Evolutionary conservation across 2,888 invertebrate species (phyloP).

Genomic region (Latrodectus hesperus): DNA sequence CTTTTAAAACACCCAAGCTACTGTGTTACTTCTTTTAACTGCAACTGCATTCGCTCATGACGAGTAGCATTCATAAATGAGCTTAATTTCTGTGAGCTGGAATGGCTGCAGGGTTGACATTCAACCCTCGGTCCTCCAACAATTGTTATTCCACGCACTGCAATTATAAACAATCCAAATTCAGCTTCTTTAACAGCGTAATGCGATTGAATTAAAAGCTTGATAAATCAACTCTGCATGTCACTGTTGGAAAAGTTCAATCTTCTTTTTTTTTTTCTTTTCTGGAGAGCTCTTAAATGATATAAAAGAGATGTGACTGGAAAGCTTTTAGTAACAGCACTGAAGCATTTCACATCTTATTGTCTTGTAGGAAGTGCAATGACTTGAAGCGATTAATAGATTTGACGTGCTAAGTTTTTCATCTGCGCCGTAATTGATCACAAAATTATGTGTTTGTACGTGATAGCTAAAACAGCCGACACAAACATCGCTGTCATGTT

Average conservation of each 20-base stretch:
- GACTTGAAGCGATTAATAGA: background rate
- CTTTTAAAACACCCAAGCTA: background rate
- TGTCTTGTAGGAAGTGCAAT: background rate
- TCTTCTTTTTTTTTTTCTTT: no score
- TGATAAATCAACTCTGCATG: constrained; percentile 2
- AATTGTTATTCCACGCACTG: background rate
- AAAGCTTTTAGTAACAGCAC: background rate
- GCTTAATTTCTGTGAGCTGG: background rate
- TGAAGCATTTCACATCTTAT: background rate
- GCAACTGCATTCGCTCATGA: background rate
- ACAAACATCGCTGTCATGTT: no score
- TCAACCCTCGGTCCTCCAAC: background rate
- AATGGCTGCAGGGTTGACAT: background rate
- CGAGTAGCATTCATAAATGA: background rate
- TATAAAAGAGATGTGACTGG: background rate
- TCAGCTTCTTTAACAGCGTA: background rate
- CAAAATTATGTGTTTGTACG: no score
- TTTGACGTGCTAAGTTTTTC: no score
- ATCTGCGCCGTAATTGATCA: no score
- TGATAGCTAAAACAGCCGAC: no score
- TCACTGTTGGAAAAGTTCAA: background rate
- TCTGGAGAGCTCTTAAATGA: background rate
- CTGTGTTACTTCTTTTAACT: background rate
- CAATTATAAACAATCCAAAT: background rate
- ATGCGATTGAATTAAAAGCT: background rate